A percentile compares a stretch with the other conserved stretches of the same genome.
These are phyloP conservation scores for Myrmophylax atrothorax DNA, from an alignment of 2,113 vertebrate genomes.

Conservation along the genomic window DNA sequence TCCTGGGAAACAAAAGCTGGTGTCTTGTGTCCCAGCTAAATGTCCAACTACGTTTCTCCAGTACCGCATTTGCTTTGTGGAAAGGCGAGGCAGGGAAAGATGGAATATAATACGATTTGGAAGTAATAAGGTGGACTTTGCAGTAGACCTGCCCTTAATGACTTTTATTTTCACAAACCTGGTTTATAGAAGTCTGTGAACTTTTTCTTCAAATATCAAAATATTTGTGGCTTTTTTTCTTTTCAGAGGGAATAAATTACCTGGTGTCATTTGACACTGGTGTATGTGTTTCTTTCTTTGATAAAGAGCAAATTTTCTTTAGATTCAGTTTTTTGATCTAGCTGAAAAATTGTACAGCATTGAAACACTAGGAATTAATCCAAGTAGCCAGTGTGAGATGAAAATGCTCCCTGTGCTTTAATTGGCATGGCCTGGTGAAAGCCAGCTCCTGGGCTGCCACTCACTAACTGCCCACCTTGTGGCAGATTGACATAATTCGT, in stretches of 20 bases:
- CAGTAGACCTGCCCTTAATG: neutral
- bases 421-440: neutral
- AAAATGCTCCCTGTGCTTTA: neutral
- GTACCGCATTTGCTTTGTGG: neutral
- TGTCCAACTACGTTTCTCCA: neutral
- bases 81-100: neutral
- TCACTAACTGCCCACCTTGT: neutral
- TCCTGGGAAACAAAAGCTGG: neutral
- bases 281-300: neutral
- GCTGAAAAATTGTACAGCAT: neutral
- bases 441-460: neutral
- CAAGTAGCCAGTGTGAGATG: neutral
- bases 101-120: neutral
- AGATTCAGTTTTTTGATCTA: neutral
- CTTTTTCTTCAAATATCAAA: conserved; percentile 46
- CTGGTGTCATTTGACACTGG: neutral
- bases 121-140: conserved; percentile 9
- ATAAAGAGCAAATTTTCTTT: conserved; percentile 24
- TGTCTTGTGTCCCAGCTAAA: neutral
- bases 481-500: conserved; percentile 11
- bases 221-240: conserved; percentile 16
- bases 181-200: neutral
- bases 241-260: neutral
- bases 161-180: neutral
- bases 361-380: neutral